Conservation (phyloP, 2,113 vertebrate genomes). For the Hipposideros armiger region DNA sequence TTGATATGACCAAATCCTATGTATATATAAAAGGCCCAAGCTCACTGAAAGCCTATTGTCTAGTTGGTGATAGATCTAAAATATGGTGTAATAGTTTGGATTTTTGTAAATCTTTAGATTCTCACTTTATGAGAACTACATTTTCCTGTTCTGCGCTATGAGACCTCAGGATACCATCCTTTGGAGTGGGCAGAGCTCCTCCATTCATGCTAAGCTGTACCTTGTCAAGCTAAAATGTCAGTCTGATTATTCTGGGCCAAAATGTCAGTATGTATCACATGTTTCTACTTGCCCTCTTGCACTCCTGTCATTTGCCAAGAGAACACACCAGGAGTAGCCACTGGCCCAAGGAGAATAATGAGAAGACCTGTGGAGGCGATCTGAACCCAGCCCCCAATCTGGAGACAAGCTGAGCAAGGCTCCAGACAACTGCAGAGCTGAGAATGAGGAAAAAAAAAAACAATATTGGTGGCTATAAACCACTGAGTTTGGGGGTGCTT, state of each 20-base stretch:
- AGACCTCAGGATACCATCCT: not conserved
- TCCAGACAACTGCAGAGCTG: not conserved
- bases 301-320: not conserved
- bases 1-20: not conserved
- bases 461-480: not conserved
- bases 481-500: not conserved
- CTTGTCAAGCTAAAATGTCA: not conserved
- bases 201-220: not conserved
- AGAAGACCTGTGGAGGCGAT: not conserved
- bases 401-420: not conserved
- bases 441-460: conserved; percentile 16
- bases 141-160: not conserved
- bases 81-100: not conserved
- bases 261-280: not conserved
- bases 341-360: not conserved
- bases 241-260: not conserved
- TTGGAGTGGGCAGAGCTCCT: not conserved
- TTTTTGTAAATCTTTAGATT: not conserved
- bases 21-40: no score
- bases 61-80: not conserved
- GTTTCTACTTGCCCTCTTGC: not conserved
- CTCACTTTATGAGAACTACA: not conserved
- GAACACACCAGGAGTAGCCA: not conserved
- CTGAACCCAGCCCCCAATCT: not conserved
- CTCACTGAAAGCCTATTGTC: not conserved